Base-by-base conservation (phyloP, 2,113 vertebrate species). In the Carlito syrichta region DNA sequence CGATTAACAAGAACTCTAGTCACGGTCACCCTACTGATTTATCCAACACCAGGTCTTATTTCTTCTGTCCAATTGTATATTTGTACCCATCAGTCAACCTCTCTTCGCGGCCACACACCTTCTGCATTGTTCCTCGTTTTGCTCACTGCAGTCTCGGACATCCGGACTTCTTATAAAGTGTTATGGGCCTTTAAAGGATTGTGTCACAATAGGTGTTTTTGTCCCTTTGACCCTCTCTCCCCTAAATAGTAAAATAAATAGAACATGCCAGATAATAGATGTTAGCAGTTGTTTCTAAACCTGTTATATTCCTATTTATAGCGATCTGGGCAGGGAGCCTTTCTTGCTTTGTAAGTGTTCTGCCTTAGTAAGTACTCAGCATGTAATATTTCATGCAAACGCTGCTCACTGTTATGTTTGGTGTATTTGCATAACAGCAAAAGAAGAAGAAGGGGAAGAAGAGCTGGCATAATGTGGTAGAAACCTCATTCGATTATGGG, bases 331-430 rank as follows among this genome's bases (percentile, higher is more conserved):
- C 60, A 38, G 73, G 88, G 52, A 94, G 76, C 32, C 56, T 95
- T 77, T 96, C 76, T 86, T 62, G 68, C 73, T 89, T 85, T 89
- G 50, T 81, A 87, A 87, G 63, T 40, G 38, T 86, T 92, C 45
- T 83, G 74, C 66, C 48, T 94, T 94, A 63, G 54, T 58, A 60
- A 95, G 79, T 27, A 35, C 40, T 89, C 62, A 89, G 83, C n/a
- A 54, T 84, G 69, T 73, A 58, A 38, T 48, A 48, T 83, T 91
- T 86, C 85, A 86, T 73, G 58, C 68, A 85, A 71, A 66, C 48
- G 56, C 92, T 43, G 45, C 58, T 38, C 79, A 52, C 45, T 56
- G 14, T 94, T 96, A 60, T 9, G 71, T 79, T 95, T 76, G 94
- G 54, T 89, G 40, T 14, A 43, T 93, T 97, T 91, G 86, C 45